These are phyloP conservation scores for Glaucopsyche alexis DNA, from an alignment of 2,888 invertebrate species.

Conservation along the genomic window DNA sequence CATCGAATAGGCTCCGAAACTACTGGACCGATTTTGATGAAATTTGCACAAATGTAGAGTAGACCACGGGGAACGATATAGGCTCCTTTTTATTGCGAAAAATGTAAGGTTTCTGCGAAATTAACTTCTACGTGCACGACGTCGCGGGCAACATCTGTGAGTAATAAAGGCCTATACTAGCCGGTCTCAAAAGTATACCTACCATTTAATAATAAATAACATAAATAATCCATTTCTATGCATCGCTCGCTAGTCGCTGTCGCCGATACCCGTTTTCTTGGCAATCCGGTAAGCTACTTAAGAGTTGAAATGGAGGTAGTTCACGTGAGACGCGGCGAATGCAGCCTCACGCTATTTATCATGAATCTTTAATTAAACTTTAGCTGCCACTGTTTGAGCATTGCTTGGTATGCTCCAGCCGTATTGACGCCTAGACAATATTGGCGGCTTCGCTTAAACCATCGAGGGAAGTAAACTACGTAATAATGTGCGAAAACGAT, in stretches of 20 bases:
- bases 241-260: background rate
- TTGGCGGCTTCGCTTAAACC: background rate
- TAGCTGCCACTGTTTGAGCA: slow-evolving; percentile 67
- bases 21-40: no score
- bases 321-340: slow-evolving; percentile 68
- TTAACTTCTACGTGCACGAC: no score
- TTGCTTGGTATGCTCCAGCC: slow-evolving; percentile 50
- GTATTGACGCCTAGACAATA: slow-evolving; percentile 32
- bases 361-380: slow-evolving; percentile 80
- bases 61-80: no score
- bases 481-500: background rate
- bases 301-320: slow-evolving; percentile 70
- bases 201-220: no score
- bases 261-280: background rate
- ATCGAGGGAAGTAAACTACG: background rate
- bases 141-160: no score
- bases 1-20: no score
- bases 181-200: no score
- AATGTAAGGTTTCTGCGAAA: no score
- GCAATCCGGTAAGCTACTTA: slow-evolving; percentile 62
- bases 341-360: slow-evolving; percentile 78
- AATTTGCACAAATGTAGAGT: no score
- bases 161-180: no score
- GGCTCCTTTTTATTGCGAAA: no score
- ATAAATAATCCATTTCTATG: background rate